These are phyloP conservation scores for Myotis findleyi DNA, from an alignment of 2,797 vertebrate species.

Conservation along the genomic window DNA sequence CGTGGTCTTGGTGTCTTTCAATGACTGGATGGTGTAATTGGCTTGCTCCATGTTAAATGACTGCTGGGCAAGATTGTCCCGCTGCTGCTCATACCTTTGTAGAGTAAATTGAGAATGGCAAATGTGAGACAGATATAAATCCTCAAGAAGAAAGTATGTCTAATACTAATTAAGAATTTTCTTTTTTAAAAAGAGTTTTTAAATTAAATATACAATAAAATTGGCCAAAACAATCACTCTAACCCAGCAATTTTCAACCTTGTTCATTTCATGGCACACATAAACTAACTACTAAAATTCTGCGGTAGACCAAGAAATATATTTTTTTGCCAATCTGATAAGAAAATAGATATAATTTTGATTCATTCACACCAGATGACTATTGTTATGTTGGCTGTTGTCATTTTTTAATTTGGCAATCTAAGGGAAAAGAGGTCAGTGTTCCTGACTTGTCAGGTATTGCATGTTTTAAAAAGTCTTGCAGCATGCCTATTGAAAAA, in stretches of 20 bases:
- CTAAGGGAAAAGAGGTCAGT: background rate
- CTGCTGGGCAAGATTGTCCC: conserved; percentile 96
- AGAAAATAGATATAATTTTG: background rate
- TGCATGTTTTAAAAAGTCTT: background rate
- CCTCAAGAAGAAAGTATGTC: conserved; percentile 21
- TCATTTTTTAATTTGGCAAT: background rate
- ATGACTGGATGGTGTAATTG: conserved; percentile 96
- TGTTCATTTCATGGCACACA: background rate
- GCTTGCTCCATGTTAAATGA: conserved; percentile 99
- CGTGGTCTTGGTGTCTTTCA: conserved; percentile 99
- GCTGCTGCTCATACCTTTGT: conserved; percentile 96
- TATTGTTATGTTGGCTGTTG: background rate
- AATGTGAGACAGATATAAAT: conserved; percentile 51
- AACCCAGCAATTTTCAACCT: background rate
- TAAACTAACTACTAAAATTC: background rate
- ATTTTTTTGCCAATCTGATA: background rate
- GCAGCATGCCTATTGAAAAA: background rate
- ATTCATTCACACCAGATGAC: background rate
- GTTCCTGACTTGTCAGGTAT: background rate
- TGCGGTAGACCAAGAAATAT: background rate
- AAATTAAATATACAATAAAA: background rate
- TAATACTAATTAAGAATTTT: conserved; percentile 24
- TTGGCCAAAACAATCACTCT: background rate
- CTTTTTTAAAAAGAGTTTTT: background rate
- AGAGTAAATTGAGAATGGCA: conserved; percentile 61